These are phyloP conservation scores for Trogon surrucura DNA, from an alignment of 2,113 vertebrate genomes.

Conservation along the genomic window DNA sequence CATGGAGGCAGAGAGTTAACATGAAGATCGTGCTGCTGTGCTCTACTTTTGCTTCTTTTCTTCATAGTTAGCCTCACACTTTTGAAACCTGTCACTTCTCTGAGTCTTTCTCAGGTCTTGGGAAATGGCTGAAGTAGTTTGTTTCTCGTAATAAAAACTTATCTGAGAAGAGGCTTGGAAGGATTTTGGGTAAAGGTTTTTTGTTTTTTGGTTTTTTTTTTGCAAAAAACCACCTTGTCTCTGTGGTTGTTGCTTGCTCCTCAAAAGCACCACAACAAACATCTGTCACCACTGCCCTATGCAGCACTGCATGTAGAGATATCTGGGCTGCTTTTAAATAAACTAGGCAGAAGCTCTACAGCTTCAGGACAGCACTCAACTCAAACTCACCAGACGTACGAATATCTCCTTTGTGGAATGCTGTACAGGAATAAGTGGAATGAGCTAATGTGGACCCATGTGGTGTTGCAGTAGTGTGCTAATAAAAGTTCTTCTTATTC, in stretches of 20 bases:
- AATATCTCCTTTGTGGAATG: not conserved
- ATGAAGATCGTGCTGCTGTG: not conserved
- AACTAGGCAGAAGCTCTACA: not conserved
- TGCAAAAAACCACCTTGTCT: not conserved
- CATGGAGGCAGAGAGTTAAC: not conserved
- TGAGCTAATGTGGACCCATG: not conserved
- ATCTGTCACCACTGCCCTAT: not conserved
- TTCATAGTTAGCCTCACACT: not conserved
- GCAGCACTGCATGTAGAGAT: not conserved
- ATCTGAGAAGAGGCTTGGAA: not conserved
- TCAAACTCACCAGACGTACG: not conserved
- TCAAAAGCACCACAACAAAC: not conserved
- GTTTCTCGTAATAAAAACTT: not conserved
- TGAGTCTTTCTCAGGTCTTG: not conserved
- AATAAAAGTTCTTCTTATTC: not conserved
- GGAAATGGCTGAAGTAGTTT: not conserved
- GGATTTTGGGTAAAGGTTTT: not conserved
- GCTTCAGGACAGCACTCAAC: not conserved
- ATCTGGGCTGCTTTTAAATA: not conserved
- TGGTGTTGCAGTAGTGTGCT: not conserved
- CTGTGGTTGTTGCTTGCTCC: not conserved
- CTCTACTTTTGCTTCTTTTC: not conserved
- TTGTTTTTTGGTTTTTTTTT: not conserved
- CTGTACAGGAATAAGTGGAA: not conserved
- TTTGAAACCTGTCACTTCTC: not conserved